Conservation (phyloP, 2,113 vertebrate genomes). For the Pardalotus punctatus region DNA sequence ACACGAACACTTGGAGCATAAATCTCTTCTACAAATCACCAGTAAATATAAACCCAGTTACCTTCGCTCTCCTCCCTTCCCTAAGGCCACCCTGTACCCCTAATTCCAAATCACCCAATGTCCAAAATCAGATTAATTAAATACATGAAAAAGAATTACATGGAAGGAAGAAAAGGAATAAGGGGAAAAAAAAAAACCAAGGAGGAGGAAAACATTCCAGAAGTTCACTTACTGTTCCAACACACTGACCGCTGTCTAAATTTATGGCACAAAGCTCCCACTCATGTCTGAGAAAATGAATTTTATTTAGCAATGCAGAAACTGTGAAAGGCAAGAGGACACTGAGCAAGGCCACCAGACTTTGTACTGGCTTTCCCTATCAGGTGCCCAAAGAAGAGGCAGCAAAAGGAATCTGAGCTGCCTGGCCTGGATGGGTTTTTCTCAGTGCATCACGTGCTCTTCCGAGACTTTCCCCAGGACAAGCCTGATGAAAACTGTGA, state of each 20-base stretch:
- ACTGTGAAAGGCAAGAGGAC: neutral
- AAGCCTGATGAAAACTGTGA: neutral
- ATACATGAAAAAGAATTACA: neutral
- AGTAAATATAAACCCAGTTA: neutral
- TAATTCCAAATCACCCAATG: neutral
- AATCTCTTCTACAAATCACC: neutral
- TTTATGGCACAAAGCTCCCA: neutral
- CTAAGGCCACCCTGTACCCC: neutral
- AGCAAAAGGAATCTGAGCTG: neutral
- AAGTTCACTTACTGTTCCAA: neutral
- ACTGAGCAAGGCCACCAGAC: neutral
- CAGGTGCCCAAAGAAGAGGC: neutral
- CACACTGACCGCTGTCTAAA: neutral
- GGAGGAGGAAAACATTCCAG: neutral
- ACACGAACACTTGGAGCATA: neutral
- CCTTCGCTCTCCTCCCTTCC: neutral
- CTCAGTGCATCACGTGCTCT: fast-evolving
- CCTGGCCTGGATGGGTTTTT: neutral
- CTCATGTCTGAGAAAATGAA: neutral
- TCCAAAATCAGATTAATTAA: neutral
- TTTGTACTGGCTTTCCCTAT: neutral
- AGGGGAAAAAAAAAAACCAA: neutral
- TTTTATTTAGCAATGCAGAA: conserved; percentile 6
- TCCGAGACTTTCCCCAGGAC: neutral
- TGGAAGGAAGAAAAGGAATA: neutral